Percentiles rank a stretch among this genome's conserved stretches.
phyloP scores from a whole-genome alignment of 2,797 vertebrate species.

The Arnoldichthys spilopterus region DNA sequence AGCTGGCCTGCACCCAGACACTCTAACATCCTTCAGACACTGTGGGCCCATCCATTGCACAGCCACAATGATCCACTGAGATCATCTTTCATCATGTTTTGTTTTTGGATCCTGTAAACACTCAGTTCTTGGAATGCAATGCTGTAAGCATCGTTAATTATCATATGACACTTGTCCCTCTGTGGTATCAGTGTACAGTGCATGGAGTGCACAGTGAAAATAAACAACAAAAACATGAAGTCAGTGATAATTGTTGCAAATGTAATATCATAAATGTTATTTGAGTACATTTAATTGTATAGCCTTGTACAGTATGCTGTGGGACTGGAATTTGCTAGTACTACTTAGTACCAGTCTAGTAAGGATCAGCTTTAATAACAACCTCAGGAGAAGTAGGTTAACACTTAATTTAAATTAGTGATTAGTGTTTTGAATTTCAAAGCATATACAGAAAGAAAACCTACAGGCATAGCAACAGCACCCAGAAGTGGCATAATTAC shows the following conservation, averaged over 20 bases:
- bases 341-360: too few species aligned
- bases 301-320: neutral
- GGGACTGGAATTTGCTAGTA: neutral
- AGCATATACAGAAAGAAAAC: neutral
- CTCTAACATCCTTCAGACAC: constrained; percentile 30
- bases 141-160: constrained; percentile 36
- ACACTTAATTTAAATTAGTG: neutral
- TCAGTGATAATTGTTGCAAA: neutral
- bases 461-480: neutral
- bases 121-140: constrained; percentile 31
- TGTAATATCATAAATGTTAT: neutral
- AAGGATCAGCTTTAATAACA: neutral
- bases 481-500: neutral
- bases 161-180: constrained; percentile 17
- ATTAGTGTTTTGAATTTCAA: neutral
- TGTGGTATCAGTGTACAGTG: constrained; percentile 21
- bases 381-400: neutral
- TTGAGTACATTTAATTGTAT: neutral
- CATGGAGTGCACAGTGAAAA: neutral
- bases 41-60: constrained; percentile 37
- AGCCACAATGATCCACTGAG: constrained; percentile 9
- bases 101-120: constrained; percentile 43
- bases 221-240: neutral
- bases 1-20: constrained; percentile 39
- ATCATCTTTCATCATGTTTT: constrained; percentile 35